Percentiles rank a stretch among this genome's conserved stretches.
Conservation (phyloP, 2,113 vertebrate genomes). For the Clinocottus analis region DNA sequence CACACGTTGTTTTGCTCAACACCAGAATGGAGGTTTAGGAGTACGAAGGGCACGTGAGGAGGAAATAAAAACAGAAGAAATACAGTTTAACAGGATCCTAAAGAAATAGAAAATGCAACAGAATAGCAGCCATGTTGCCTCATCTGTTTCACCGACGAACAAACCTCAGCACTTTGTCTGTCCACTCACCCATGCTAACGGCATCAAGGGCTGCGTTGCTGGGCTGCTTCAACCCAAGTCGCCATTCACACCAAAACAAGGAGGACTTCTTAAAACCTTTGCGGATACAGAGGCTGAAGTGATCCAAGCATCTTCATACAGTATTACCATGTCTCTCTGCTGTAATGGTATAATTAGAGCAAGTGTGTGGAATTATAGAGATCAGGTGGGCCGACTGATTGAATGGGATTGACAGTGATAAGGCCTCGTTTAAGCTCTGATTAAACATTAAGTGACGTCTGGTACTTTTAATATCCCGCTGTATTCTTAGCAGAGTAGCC, state of each 20-base stretch:
- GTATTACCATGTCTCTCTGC: neutral
- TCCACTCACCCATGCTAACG: conserved; percentile 63
- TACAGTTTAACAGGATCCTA: neutral
- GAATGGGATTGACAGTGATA: conserved; percentile 37
- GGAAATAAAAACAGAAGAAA: conserved; percentile 2
- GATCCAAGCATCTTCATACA: neutral
- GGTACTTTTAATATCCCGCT: conserved; percentile 32
- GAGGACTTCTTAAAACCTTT: neutral
- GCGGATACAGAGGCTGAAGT: neutral
- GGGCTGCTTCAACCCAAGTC: conserved; percentile 9
- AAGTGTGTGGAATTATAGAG: conserved; percentile 11
- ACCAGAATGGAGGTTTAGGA: neutral
- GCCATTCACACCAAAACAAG: conserved; percentile 1
- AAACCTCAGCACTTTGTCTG: conserved; percentile 53
- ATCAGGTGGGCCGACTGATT: conserved; percentile 44
- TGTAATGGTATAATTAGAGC: conserved; percentile 27
- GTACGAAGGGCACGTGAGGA: neutral
- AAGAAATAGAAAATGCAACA: conserved; percentile 6
- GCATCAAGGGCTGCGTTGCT: conserved; percentile 34
- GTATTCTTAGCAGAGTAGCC: conserved; percentile 21
- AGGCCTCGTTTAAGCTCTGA: conserved; percentile 40
- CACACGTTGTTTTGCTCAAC: neutral
- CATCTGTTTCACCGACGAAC: conserved; percentile 36
- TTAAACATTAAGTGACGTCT: conserved; percentile 44
- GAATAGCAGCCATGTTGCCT: conserved; percentile 31